phyloP scores from a whole-genome alignment of 1,140 invertebrate species.

The Trichonephila clavipes region DNA sequence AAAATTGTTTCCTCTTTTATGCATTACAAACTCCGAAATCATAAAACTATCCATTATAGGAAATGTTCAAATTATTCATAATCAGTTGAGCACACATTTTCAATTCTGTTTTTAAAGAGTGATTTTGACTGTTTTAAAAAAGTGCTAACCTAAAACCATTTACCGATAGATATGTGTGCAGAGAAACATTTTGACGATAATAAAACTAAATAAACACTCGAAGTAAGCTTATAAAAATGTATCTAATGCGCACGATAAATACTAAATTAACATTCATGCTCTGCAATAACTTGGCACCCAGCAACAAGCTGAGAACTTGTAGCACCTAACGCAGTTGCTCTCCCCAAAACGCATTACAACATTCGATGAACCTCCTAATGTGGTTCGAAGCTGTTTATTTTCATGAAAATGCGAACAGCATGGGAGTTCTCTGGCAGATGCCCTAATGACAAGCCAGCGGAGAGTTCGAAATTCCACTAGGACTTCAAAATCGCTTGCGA shows the following conservation, averaged over 20 bases:
- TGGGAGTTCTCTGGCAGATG: slow-evolving; percentile 18
- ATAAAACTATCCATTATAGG: background rate
- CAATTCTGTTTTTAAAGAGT: background rate
- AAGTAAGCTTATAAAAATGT: background rate
- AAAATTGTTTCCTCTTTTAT: too few species aligned
- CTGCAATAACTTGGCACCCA: background rate
- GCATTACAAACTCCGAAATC: too few species aligned
- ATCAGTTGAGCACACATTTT: background rate
- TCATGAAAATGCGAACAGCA: slow-evolving; percentile 48
- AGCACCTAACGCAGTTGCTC: background rate
- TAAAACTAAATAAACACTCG: slow-evolving; percentile 7
- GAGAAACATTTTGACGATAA: background rate
- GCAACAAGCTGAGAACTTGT: background rate
- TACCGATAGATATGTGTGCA: background rate
- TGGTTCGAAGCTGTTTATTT: slow-evolving; percentile 44
- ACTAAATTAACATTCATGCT: background rate
- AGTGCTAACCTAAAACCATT: background rate
- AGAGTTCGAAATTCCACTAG: background rate
- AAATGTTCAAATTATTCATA: background rate
- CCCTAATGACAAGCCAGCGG: slow-evolving; percentile 41
- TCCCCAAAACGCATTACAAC: slow-evolving; percentile 23
- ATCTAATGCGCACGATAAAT: background rate
- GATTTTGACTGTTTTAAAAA: background rate
- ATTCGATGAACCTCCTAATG: slow-evolving; percentile 49
- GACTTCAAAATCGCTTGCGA: slow-evolving; percentile 15